Conservation (phyloP, 2,888 invertebrate species). For the Blastobasis adustella region DNA sequence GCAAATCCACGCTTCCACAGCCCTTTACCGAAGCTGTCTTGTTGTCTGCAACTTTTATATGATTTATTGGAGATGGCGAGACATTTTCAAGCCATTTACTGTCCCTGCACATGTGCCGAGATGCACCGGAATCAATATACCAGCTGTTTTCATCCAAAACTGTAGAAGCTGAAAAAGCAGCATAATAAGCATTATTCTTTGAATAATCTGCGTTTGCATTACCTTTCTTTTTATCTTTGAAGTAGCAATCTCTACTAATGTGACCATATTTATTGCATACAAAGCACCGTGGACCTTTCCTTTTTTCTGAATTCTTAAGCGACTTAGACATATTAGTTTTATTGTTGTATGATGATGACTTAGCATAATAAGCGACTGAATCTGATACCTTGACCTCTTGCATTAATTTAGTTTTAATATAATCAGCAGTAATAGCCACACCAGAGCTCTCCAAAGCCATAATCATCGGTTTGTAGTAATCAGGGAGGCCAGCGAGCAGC, state of each 20-base stretch:
- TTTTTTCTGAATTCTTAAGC: neutral
- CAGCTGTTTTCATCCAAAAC: neutral
- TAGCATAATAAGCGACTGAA: conserved; percentile 8
- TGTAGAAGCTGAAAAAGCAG: neutral
- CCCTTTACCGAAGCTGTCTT: conserved; percentile 7
- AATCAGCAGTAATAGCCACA: conserved; percentile 3
- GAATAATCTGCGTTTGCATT: neutral
- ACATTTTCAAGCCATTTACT: conserved; percentile 13
- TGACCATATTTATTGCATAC: conserved; percentile 12
- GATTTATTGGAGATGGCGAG: conserved; percentile 11
- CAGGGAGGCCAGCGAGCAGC: conserved; percentile 15
- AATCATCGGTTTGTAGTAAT: conserved; percentile 8
- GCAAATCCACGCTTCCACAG: neutral
- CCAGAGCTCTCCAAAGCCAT: conserved; percentile 6
- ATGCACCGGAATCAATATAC: conserved; percentile 33
- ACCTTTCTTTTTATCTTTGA: conserved; percentile 3
- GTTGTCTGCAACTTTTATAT: conserved; percentile 14
- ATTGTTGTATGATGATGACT: neutral
- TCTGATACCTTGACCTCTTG: conserved; percentile 11
- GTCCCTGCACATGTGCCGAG: conserved; percentile 20
- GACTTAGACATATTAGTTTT: neutral
- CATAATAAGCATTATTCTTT: neutral
- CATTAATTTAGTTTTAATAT: conserved; percentile 7
- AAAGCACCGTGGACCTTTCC: conserved; percentile 5
- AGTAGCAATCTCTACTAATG: conserved; percentile 7